Conservation (phyloP, 2,797 vertebrate genomes). For the Astyanax mexicanus region DNA sequence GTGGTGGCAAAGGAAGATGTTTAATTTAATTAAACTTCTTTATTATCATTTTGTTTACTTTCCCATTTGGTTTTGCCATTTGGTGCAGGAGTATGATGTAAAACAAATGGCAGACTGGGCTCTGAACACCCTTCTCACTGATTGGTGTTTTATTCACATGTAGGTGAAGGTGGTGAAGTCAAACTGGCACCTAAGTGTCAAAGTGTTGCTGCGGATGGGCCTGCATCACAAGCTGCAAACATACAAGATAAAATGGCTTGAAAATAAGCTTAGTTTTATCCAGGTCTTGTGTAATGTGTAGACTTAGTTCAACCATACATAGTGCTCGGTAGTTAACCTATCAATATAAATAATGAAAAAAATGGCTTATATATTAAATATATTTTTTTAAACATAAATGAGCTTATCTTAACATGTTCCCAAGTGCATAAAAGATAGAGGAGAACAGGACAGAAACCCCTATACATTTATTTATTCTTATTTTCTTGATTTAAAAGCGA, state of each 20-base stretch:
- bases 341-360: too few relatives aligned
- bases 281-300: too few relatives aligned
- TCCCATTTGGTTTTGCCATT: constrained; percentile 10
- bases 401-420: too few relatives aligned
- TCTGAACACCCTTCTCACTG: neutral
- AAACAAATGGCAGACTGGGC: constrained; percentile 39
- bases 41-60: neutral
- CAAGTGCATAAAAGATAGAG: too few relatives aligned
- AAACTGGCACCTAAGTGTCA: constrained; percentile 66
- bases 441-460: too few relatives aligned
- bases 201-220: constrained; percentile 70
- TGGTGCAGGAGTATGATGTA: constrained; percentile 19
- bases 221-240: constrained; percentile 34
- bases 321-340: neutral
- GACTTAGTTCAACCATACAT: neutral
- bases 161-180: neutral
- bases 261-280: too few relatives aligned
- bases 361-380: too few relatives aligned
- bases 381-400: too few relatives aligned
- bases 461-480: too few relatives aligned
- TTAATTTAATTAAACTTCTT: too few relatives aligned
- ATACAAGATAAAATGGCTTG: neutral
- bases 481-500: too few relatives aligned
- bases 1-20: too few relatives aligned
- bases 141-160: neutral